Evolutionary conservation across 1,140 invertebrate species (phyloP), one percentile per base, ranked within the genome.

Genomic region (Catajapyx aquilonaris): DNA sequence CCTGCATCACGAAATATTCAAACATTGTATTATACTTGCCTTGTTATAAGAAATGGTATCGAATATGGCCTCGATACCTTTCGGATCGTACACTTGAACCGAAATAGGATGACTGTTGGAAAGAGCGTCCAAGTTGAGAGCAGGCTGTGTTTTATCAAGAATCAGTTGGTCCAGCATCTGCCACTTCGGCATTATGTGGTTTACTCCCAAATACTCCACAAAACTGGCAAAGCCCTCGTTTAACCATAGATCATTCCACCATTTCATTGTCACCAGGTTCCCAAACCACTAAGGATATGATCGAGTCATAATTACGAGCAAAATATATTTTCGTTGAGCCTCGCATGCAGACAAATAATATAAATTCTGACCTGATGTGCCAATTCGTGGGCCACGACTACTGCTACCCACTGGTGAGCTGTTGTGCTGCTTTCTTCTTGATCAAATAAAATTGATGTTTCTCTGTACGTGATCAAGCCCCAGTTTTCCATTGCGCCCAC

Each of bases 241-340:
- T 11, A 88, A 52, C 81, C 81, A 86, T n/a, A 86, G 50, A 49
- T 84, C 76, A 52, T 77, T 74, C 78, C 77, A 83, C 78, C 78
- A 81, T 44, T 70, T 66, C 75, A 81, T 79, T 3, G 81, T 84
- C 1, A 87, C 83, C 18, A 84, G 56, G 55, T 87, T 86, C n/a
- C 81, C 83, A 55, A 86, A 84, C 81, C 81, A 87, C 61, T 78
- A 51, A 37, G 53, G 55, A 41, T 45, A 36, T 20, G n/a, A n/a
- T n/a, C n/a, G n/a, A n/a, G n/a, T n/a, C n/a, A 40, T 16, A 22
- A 40, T 32, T 19, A 22, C 19, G n/a, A 3, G 20, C 3, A 40
- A 25, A 18, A 40, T 20, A 40, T 9, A 25, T 31, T 4, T n/a
- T 7, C 28, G 4, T 9, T 13, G 16, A 34, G 31, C 11, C 41